Base-by-base conservation (phyloP, 2,797 vertebrate species). In the Ptychadena robeensis region DNA sequence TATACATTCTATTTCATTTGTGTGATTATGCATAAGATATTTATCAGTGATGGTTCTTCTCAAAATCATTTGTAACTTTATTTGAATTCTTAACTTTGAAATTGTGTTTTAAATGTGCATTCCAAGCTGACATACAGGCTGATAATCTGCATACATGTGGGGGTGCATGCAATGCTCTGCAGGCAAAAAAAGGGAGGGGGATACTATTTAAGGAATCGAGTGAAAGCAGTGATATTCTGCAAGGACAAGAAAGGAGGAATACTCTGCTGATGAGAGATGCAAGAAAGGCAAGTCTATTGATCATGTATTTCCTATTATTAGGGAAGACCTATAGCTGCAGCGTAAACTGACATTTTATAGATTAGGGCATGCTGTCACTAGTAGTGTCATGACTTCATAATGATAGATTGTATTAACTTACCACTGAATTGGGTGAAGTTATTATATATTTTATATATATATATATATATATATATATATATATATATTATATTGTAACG, bases 101-200 rank as follows among this genome's bases (percentile, higher is more conserved):
- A n/a, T n/a, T n/a, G n/a, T n/a, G n/a, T n/a, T n/a, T n/a, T n/a
- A n/a, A n/a, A n/a, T n/a, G n/a, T 40, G 38, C 38, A 40, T 40
- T 6, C 38, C 5, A 40, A 40, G 5, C 22, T 27, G 57, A 59
- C 9, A 27, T 59, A 61, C 3, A 76, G 27, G 30, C 10, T 38
- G 28, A 79, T 79, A 25, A 38, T 83, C 32, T 79, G 82, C 75
- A 73, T n/a, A 65, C 11, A 40, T 73, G 38, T 31, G 70, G 70
- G 38, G 70, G 79, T 48, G 69, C 69, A 28, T 22, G 57, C 44
- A 66, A 66, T 35, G n/a, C 9, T 66, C 70, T 66, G 59, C 38
- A 32, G 53, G 30, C 48, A 57, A 48, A 40, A 68, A 57, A n/a
- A 57, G 38, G 35, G 25, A 22, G 57, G 68, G 69, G 69, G 31